Conservation (phyloP, 2,888 invertebrate species). For the Cyclophora albipunctata region DNA sequence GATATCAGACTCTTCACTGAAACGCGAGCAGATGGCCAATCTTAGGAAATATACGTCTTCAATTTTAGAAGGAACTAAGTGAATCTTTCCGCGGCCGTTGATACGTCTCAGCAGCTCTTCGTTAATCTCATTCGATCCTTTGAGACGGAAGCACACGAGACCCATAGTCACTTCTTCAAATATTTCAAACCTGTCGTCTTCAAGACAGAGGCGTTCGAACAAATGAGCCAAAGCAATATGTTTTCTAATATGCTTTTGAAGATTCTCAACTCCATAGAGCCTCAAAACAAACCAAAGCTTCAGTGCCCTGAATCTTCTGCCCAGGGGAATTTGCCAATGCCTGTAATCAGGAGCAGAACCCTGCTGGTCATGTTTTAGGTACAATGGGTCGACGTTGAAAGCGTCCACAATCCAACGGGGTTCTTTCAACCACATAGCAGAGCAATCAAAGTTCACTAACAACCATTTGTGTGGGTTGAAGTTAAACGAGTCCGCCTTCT, state of each 20-base stretch:
- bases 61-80: slow-evolving; percentile 93
- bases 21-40: slow-evolving; percentile 92
- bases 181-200: slow-evolving; percentile 91
- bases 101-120: slow-evolving; percentile 88
- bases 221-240: slow-evolving; percentile 90
- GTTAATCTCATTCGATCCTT: slow-evolving; percentile 88
- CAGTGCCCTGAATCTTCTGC: slow-evolving; percentile 92
- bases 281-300: slow-evolving; percentile 97
- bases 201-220: slow-evolving; percentile 85
- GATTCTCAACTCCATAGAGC: slow-evolving; percentile 89
- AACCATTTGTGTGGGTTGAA: slow-evolving; percentile 99
- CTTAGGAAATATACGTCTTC: slow-evolving; percentile 89
- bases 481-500: slow-evolving; percentile 96
- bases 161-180: slow-evolving; percentile 93
- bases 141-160: slow-evolving; percentile 95
- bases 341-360: slow-evolving; percentile 94
- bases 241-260: slow-evolving; percentile 90
- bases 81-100: slow-evolving; percentile 92
- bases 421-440: slow-evolving; percentile 96
- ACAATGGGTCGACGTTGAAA: slow-evolving; percentile 97
- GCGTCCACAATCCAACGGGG: slow-evolving; percentile 94
- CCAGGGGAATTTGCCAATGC: slow-evolving; percentile 98
- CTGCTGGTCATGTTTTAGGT: slow-evolving; percentile 95
- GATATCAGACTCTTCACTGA: slow-evolving; percentile 87
- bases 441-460: slow-evolving; percentile 99